Evolutionary conservation across 1,140 invertebrate genomes (phyloP).

Genomic region (Frieseomelitta varia): DNA sequence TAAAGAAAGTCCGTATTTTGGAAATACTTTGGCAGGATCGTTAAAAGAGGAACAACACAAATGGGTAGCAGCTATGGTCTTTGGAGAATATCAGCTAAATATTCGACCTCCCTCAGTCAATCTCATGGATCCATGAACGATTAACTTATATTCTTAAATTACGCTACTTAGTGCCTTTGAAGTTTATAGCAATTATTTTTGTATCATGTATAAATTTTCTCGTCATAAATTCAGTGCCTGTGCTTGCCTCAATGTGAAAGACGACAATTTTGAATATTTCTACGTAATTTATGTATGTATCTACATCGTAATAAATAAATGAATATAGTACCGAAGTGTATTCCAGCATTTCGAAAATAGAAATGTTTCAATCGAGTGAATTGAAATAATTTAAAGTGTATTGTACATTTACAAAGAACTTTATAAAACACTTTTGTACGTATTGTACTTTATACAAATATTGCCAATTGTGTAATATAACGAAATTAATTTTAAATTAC

Average conservation of each 20-base stretch:
- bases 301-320: slow-evolving; percentile 1
- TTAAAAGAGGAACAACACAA: slow-evolving; percentile 87
- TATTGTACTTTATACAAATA: slow-evolving; percentile 27
- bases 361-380: background rate
- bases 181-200: slow-evolving; percentile 14
- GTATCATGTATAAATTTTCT: slow-evolving; percentile 15
- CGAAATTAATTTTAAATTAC: background rate
- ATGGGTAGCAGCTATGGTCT: slow-evolving; percentile 89
- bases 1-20: slow-evolving; percentile 90
- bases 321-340: background rate
- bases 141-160: slow-evolving; percentile 19
- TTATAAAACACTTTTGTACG: slow-evolving; percentile 17
- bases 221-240: slow-evolving; percentile 19
- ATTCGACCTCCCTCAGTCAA: slow-evolving; percentile 76
- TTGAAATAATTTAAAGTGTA: background rate
- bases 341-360: slow-evolving; percentile 1
- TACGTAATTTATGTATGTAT: background rate
- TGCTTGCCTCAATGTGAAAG: slow-evolving; percentile 25
- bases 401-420: slow-evolving; percentile 3
- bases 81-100: slow-evolving; percentile 85
- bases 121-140: slow-evolving; percentile 75
- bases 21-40: slow-evolving; percentile 88
- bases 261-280: slow-evolving; percentile 5
- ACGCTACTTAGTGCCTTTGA: background rate
- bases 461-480: slow-evolving; percentile 3